Evolutionary conservation across 2,888 invertebrate genomes (phyloP).

Genomic region (Microplitis deprimator): DNA sequence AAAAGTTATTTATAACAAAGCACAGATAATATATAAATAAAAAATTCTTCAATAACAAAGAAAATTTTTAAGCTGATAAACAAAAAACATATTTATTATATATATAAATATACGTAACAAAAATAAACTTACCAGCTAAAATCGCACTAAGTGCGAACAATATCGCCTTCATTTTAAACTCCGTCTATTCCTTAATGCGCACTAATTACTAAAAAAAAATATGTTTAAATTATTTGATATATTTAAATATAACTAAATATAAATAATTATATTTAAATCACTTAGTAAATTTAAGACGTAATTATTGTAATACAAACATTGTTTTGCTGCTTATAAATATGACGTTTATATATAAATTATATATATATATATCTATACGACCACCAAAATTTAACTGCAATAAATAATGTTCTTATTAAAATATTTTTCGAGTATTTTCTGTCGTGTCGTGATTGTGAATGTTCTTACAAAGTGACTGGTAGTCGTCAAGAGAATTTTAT

Average conservation of each 20-base stretch:
- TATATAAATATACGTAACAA: neutral
- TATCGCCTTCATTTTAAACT: conserved; percentile 67
- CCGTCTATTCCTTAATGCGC: neutral
- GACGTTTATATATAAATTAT: neutral
- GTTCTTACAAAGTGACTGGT: neutral
- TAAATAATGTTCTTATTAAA: neutral
- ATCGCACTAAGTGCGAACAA: conserved; percentile 71
- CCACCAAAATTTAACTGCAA: neutral
- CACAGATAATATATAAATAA: neutral
- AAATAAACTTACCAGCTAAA: conserved; percentile 69
- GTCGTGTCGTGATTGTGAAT: neutral
- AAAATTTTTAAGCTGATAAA: conserved; percentile 24
- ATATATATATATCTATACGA: neutral
- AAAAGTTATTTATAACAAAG: neutral
- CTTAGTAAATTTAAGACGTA: neutral
- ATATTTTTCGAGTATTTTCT: neutral
- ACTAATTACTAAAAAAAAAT: neutral
- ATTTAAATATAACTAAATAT: neutral
- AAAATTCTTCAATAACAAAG: conserved; percentile 18
- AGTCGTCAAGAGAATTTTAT: neutral
- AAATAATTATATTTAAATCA: neutral
- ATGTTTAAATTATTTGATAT: too few relatives aligned
- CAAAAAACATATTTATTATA: conserved; percentile 34
- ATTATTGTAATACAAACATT: neutral
- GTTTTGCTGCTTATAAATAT: neutral